These are phyloP conservation scores for Calyptomena viridis DNA, from an alignment of 2,113 vertebrate genomes.

Conservation along the genomic window DNA sequence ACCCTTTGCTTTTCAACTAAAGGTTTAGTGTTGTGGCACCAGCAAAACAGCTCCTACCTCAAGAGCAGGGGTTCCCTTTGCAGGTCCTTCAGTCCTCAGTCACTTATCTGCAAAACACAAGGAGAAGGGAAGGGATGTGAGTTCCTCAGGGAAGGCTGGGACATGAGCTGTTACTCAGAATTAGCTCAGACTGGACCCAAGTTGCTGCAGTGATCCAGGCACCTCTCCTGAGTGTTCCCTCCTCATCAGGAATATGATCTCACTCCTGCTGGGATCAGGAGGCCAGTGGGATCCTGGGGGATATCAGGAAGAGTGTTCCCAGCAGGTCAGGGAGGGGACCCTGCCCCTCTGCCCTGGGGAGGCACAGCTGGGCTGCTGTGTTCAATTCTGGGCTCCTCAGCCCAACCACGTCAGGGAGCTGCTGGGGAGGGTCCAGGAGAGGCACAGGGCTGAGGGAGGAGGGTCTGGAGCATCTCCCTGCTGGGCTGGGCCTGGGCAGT, in stretches of 20 bases:
- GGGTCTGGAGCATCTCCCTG: too few relatives aligned
- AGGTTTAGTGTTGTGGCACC: accelerated
- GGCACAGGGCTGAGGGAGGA: too few relatives aligned
- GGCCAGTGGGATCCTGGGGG: background rate
- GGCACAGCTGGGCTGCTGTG: background rate
- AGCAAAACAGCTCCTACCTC: constrained; percentile 29
- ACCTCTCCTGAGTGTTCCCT: accelerated
- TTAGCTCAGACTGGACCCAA: too few relatives aligned
- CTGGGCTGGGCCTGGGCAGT: background rate
- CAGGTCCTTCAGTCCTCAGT: background rate
- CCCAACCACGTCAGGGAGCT: too few relatives aligned
- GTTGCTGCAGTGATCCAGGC: background rate
- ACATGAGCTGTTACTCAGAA: background rate
- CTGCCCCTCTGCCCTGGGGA: background rate
- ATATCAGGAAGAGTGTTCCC: background rate
- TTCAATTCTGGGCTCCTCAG: background rate
- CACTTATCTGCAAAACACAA: constrained; percentile 43
- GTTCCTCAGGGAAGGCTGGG: background rate
- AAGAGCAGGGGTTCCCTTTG: background rate
- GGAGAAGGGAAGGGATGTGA: background rate
- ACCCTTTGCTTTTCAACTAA: background rate
- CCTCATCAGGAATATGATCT: accelerated
- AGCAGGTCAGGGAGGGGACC: background rate
- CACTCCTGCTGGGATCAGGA: background rate
- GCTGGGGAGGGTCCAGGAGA: too few relatives aligned